A percentile compares a stretch with the other conserved stretches of the same genome.
Evolutionary conservation across 2,888 invertebrate species (phyloP).

Genomic region (Acronicta alni): DNA sequence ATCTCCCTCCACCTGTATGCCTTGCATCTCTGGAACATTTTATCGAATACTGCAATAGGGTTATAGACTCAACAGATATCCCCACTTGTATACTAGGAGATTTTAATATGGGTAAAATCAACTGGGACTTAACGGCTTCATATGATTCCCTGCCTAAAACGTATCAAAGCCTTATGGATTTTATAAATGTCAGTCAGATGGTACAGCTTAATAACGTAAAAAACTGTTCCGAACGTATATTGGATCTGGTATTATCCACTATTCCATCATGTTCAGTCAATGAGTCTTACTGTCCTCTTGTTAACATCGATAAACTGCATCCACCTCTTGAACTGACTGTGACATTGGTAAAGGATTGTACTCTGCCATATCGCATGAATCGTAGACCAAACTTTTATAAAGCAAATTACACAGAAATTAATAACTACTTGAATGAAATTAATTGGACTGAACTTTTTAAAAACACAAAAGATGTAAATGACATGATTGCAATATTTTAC

Average conservation of each 20-base stretch:
- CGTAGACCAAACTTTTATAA: conserved; percentile 9
- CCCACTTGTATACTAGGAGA: conserved; percentile 11
- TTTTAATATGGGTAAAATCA: conserved; percentile 9
- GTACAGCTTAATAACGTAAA: conserved; percentile 1
- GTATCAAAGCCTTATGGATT: conserved; percentile 1
- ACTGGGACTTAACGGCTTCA: neutral
- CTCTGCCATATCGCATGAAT: conserved; percentile 2
- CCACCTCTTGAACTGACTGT: conserved; percentile 9
- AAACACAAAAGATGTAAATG: neutral
- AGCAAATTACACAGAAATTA: conserved; percentile 7
- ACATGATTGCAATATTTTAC: conserved; percentile 4
- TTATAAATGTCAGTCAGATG: neutral
- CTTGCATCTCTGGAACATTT: no score
- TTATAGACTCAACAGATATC: neutral
- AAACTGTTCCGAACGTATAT: conserved; percentile 1
- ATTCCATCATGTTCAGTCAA: neutral
- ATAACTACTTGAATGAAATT: conserved; percentile 2
- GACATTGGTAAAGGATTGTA: neutral
- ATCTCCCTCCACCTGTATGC: no score
- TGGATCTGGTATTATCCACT: conserved; percentile 6
- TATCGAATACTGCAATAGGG: no score
- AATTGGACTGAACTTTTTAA: conserved; percentile 4
- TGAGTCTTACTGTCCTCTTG: neutral
- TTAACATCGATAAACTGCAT: conserved; percentile 7
- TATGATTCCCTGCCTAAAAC: neutral